Conservation (phyloP, 2,113 vertebrate species). For the Rhagologus leucostigma region DNA sequence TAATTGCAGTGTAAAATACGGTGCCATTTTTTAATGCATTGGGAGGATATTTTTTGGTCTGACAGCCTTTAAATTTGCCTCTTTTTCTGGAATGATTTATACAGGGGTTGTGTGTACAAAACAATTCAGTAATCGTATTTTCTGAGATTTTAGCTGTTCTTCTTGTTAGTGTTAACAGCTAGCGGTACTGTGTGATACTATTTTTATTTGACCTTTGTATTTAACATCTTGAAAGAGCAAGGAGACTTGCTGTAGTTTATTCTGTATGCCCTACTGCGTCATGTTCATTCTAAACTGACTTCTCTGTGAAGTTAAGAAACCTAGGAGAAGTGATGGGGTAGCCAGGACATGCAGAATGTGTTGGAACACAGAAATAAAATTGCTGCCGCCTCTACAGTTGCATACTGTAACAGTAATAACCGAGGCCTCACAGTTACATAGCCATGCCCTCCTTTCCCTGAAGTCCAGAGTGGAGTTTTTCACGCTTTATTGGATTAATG, state of each 20-base stretch:
- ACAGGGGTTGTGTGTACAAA: background rate
- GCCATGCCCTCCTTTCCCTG: background rate
- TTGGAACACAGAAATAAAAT: background rate
- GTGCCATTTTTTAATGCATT: background rate
- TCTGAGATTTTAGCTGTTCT: background rate
- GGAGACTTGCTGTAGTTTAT: background rate
- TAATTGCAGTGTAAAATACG: background rate
- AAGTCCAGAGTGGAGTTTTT: background rate
- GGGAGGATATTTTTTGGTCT: background rate
- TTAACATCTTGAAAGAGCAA: background rate
- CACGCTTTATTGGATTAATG: background rate
- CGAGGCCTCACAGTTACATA: background rate
- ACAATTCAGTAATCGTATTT: background rate
- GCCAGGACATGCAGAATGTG: background rate
- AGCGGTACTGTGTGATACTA: background rate
- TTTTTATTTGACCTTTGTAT: background rate
- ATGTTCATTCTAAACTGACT: background rate
- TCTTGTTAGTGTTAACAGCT: background rate
- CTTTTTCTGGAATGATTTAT: background rate
- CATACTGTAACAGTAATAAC: background rate
- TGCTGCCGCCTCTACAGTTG: background rate
- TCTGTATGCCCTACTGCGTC: background rate
- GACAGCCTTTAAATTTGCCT: background rate
- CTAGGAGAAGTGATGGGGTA: background rate
- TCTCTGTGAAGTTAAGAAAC: background rate